phyloP scores from a whole-genome alignment of 2,113 vertebrate genomes.

The Scomber japonicus region DNA sequence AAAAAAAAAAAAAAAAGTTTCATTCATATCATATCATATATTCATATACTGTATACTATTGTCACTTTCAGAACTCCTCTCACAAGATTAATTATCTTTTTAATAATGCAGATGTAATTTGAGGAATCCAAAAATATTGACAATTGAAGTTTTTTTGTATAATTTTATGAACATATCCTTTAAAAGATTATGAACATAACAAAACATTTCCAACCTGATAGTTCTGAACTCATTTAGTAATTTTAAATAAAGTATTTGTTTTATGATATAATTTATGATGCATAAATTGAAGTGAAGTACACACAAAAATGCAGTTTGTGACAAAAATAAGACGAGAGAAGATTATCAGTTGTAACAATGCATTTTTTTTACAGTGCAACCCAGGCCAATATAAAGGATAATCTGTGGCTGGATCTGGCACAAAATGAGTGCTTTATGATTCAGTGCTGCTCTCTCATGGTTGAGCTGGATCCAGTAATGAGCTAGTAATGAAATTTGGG shows the following conservation, averaged over 20 bases:
- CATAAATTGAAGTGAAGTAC: background rate
- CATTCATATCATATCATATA: background rate
- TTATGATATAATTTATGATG: background rate
- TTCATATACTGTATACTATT: background rate
- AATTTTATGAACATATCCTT: background rate
- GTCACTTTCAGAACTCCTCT: background rate
- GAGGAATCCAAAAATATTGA: background rate
- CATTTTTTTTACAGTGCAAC: slow-evolving; percentile 50
- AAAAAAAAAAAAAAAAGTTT: slow-evolving; percentile 10
- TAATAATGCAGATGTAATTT: background rate
- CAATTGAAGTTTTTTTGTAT: background rate
- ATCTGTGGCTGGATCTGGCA: slow-evolving; percentile 71
- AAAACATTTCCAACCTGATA: background rate
- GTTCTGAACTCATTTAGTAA: background rate
- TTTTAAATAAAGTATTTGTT: background rate
- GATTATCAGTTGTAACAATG: slow-evolving; percentile 25
- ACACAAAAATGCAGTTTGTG: background rate
- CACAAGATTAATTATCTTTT: background rate
- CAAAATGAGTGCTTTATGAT: slow-evolving; percentile 86
- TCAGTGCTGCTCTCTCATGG: slow-evolving; percentile 75
- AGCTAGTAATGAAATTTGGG: slow-evolving; percentile 87
- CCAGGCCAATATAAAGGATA: slow-evolving; percentile 62
- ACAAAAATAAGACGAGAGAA: background rate
- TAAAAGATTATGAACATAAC: background rate
- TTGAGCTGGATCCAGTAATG: slow-evolving; percentile 83